Evolutionary conservation across 2,888 invertebrate genomes (phyloP), one percentile per base, ranked within the genome.

Genomic region (Tromatobia lineatoria): DNA sequence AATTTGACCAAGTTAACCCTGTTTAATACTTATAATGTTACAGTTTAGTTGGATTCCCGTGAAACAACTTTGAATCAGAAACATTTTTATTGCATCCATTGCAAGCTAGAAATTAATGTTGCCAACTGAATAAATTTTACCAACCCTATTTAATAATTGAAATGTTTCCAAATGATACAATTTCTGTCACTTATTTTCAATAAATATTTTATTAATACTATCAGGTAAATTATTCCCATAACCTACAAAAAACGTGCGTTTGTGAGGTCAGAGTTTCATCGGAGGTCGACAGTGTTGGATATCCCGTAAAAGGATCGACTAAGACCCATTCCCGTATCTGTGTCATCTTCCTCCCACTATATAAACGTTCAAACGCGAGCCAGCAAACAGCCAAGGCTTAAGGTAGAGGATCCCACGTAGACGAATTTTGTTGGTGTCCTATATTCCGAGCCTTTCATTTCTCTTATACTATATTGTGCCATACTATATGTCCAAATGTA

Each of bases 371-470:
- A 57, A 57, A 29, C 29, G 13, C 57, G 3, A 15, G 13, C 57
- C 57, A 29, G 57, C 29, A 11, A 29, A 29, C 57, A 83, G 85
- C 85, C 88, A 85, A 88, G 81, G 86, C 81, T 78, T 78, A 85
- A 64, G 42, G 61, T 25, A 73, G 88, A 88, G 82, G 87, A 89
- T 90, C 90, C 90, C 91, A 90, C 91, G 90, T 91, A 91, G 89
- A 91, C 89, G 89, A 91, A 90, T 91, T 91, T 87, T 86, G 88
- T 88, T 88, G 87, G 87, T 91, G 92, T 93, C 91, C 91, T 89
- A 92, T 92, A 92, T 92, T 91, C 86, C 88, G 88, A 90, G 92
- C 91, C 92, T 93, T 93, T 93, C 92, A 93, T 92, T 93, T 93
- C 89, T 89, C 86, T 83, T 57, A 52, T 61, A 79, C 71, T 77